These are phyloP conservation scores for Lobophora halterata DNA, from an alignment of 2,888 invertebrate genomes.

Conservation along the genomic window DNA sequence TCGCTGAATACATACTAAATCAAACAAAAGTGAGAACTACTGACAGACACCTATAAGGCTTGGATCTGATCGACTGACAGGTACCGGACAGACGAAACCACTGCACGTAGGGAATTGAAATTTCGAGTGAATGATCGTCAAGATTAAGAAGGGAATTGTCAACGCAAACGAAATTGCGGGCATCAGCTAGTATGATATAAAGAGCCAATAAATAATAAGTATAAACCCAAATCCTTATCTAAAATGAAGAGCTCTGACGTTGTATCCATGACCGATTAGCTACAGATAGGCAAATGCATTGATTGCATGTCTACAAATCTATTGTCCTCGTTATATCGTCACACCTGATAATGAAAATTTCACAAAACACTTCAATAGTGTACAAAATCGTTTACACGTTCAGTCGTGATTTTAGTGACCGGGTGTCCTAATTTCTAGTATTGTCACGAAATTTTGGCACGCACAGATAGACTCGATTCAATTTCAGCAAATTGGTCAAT, in stretches of 20 bases:
- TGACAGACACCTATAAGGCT: too few species aligned
- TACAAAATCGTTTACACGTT: constrained; percentile 23
- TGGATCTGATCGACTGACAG: too few species aligned
- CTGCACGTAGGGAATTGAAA: too few species aligned
- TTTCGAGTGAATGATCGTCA: too few species aligned
- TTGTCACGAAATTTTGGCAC: constrained; percentile 37
- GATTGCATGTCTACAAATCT: constrained; percentile 16
- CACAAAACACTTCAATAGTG: constrained; percentile 16
- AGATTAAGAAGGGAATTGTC: too few species aligned
- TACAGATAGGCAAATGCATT: constrained; percentile 19
- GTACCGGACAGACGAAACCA: too few species aligned
- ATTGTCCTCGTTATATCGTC: constrained; percentile 14
- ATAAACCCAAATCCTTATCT: constrained; percentile 15
- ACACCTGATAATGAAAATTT: constrained; percentile 22
- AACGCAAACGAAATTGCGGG: too few species aligned
- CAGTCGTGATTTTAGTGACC: constrained; percentile 37
- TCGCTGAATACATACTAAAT: too few species aligned
- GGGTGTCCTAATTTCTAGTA: constrained; percentile 38
- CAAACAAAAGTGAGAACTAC: too few species aligned
- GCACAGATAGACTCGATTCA: constrained; percentile 31
- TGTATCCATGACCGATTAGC: constrained; percentile 10
- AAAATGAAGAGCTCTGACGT: constrained; percentile 4
- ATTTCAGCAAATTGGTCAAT: constrained; percentile 30
- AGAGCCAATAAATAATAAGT: too few species aligned
- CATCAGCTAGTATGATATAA: too few species aligned